Base-by-base conservation (phyloP, 2,888 invertebrate species). In the Margaritifera margaritifera region DNA sequence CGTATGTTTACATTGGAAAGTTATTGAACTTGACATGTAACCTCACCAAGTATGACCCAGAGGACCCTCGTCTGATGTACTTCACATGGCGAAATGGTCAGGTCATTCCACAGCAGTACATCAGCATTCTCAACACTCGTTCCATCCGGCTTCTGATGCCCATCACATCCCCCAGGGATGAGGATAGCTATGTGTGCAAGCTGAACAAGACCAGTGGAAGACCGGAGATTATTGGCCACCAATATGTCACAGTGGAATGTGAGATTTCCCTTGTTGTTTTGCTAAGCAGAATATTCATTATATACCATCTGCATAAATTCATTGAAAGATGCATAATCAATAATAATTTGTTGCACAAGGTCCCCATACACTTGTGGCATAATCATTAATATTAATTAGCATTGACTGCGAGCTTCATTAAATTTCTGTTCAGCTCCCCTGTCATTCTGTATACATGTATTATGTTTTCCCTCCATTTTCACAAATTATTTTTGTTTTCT, bases 201-300 rank as follows among this genome's bases (percentile, higher is more conserved):
- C 72, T 80, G 25, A 78, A 78, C 64, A 75, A 74, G 22, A 75
- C 79, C 3, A 62, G 58, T 5, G 74, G 74, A 15, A 69, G 73
- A 27, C 73, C 66, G 15, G 74, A 73, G 56, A 66, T 75, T 6
- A 74, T 80, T 55, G 79, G 77, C 52, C 73, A 69, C 56, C 81
- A 84, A 71, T 68, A 62, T 57, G 81, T 84, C n/a, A 61, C 62
- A 20, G 82, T 84, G 1, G 84, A 85, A 65, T 80, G 85, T 85
- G 78, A 79, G 85, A 80, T 27, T 25, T 24, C 55, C 42, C 42
- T 42, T 66, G 53, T 27, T 8, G 18, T 58, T 58, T 22, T 31
- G 22, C 42, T 42, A 11, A 11, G 42, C 42, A 42, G 42, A 42
- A 42, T 42, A 42, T 42, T 42, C 42, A 42, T 42, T 42, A 1